These are phyloP conservation scores for Penaeus chinensis DNA, from an alignment of 1,140 invertebrate species.

Conservation along the genomic window DNA sequence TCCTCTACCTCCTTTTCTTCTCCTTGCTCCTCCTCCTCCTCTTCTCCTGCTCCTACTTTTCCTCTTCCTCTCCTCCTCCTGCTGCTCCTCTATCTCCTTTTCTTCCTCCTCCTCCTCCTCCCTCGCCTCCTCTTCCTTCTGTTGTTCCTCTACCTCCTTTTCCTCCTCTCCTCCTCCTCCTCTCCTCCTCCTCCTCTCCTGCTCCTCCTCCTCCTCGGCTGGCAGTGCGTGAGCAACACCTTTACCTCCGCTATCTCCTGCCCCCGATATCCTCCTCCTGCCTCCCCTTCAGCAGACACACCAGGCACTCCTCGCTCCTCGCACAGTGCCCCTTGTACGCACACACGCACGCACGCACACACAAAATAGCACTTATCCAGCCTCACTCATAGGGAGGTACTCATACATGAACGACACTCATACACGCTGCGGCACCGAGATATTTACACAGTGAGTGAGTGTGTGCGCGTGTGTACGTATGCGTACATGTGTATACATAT, in stretches of 20 bases:
- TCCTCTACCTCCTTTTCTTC: neutral
- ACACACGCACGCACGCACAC: conserved; percentile 34
- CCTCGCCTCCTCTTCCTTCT: neutral
- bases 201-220: neutral
- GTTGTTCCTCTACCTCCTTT: neutral
- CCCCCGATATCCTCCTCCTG: neutral
- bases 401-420: no score
- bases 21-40: neutral
- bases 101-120: conserved; percentile 8
- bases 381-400: no score
- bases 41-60: neutral
- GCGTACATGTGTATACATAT: no score
- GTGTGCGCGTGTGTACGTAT: no score
- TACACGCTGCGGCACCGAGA: no score
- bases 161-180: neutral
- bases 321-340: conserved; percentile 1
- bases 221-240: neutral
- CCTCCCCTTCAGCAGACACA: neutral
- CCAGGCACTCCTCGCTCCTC: neutral
- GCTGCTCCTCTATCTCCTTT: neutral
- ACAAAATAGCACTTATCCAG: neutral
- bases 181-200: neutral
- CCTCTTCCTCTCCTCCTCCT: neutral
- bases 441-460: no score
- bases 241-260: neutral